Evolutionary conservation across 2,888 invertebrate species (phyloP), one percentile per base, ranked within the genome.

Genomic region (Adela reaumurella): DNA sequence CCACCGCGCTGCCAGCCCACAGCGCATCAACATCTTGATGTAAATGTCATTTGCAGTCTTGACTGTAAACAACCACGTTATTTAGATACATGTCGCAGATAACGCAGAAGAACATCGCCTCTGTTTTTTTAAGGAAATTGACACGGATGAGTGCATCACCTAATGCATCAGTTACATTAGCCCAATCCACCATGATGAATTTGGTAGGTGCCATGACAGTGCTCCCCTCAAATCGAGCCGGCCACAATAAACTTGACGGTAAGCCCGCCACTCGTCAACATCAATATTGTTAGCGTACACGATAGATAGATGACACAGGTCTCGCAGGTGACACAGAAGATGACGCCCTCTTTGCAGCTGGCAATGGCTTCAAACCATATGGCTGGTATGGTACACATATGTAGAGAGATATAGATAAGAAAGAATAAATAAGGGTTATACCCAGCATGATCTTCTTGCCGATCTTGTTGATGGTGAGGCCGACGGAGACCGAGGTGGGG

Each of bases 71-170:
- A 14, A 3, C 3, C 35, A 35, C 35, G 14, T 80, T 77, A 10
- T 81, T 80, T 5, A 82, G 82, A 60, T 83, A 83, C 56, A 83
- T 74, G 60, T 84, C 83, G 54, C 83, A 82, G 47, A 83, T 82
- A 50, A 82, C 80, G 55, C 83, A 83, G 62, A 83, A 83, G 4
- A 84, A 68, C 20, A 83, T 83, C 0, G 83, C 81, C 59, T 83
- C 84, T 0, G 83, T 79, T 62, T 83, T 81, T 62, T 83, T 82
- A 57, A 83, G 81, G 56, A 83, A 72, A 48, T 83, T 81, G 58
- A 84, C 83, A 53, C 84, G 84, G 49, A 83, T 64, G 54, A 83
- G 14, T 83, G 83, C 29, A 84, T 62, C 17, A 82, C 58, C 47
- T 83, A 62, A 58, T 83, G 82, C 67, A 83, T 70, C 10, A 72